These are phyloP conservation scores for Psittacula derbiana DNA, from an alignment of 2,797 vertebrate species.

Conservation along the genomic window DNA sequence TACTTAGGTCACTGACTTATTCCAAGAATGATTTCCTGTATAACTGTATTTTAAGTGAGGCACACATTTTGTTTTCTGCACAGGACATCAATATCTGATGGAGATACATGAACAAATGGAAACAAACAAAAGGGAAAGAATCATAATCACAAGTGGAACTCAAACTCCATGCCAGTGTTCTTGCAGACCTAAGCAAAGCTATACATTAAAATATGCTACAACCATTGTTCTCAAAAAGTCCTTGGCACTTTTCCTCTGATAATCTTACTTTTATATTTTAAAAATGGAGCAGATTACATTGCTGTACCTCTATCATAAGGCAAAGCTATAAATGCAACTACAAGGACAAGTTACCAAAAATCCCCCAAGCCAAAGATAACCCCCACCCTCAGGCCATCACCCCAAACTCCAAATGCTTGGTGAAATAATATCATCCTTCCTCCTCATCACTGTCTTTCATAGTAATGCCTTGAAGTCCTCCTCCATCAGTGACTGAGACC, in stretches of 20 bases:
- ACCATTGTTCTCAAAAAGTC: constrained; percentile 38
- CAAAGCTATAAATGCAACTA: constrained; percentile 59
- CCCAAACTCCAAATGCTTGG: background rate
- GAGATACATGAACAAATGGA: constrained; percentile 19
- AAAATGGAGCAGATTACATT: constrained; percentile 55
- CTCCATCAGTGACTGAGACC: constrained; percentile 82
- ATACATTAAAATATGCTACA: constrained; percentile 62
- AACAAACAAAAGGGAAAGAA: constrained; percentile 33
- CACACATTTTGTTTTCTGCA: constrained; percentile 45
- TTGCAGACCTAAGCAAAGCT: constrained; percentile 66
- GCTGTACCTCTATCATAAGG: constrained; percentile 59
- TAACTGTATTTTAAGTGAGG: constrained; percentile 33
- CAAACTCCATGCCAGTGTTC: constrained; percentile 53
- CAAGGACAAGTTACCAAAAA: constrained; percentile 63
- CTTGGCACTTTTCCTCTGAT: constrained; percentile 56
- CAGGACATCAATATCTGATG: constrained; percentile 48
- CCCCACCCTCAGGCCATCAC: background rate
- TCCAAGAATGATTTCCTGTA: constrained; percentile 47
- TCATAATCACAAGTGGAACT: constrained; percentile 43
- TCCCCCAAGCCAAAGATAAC: background rate
- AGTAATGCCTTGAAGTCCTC: constrained; percentile 90
- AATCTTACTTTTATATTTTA: background rate
- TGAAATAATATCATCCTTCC: constrained; percentile 77
- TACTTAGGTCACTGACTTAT: constrained; percentile 34
- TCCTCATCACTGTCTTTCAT: constrained; percentile 98